These are phyloP conservation scores for Idaea straminata DNA, from an alignment of 2,888 invertebrate species.

Conservation along the genomic window DNA sequence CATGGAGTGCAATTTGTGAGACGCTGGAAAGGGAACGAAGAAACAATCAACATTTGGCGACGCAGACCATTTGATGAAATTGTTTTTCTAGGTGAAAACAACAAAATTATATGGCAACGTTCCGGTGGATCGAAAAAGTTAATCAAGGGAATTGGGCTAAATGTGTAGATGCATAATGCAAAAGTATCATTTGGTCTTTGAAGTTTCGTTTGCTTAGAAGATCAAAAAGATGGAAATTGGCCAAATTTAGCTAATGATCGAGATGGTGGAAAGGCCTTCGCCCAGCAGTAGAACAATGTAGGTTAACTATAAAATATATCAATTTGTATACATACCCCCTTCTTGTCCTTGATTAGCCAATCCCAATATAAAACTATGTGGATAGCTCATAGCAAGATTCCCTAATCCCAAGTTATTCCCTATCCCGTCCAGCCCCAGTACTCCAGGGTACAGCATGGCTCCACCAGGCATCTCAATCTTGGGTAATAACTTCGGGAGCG, in stretches of 20 bases:
- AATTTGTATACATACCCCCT: constrained; percentile 51
- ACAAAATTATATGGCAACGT: no score
- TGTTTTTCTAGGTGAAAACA: no score
- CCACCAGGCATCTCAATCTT: constrained; percentile 70
- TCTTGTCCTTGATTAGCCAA: constrained; percentile 74
- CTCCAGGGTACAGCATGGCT: constrained; percentile 70
- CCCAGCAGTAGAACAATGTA: no score
- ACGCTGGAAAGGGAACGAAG: no score
- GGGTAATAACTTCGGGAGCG: constrained; percentile 59
- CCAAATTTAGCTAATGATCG: not conserved
- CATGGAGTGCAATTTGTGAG: no score
- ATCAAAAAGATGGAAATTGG: constrained; percentile 4
- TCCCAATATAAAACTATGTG: constrained; percentile 73
- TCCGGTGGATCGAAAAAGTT: no score
- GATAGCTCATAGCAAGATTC: constrained; percentile 71
- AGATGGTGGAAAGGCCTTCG: not conserved
- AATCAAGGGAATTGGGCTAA: no score
- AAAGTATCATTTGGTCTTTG: not conserved
- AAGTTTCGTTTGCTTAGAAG: constrained; percentile 7
- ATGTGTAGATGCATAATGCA: no score
- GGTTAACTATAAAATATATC: not conserved
- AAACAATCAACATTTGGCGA: no score
- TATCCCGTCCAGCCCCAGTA: constrained; percentile 62
- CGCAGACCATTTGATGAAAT: no score
- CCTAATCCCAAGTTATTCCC: constrained; percentile 65